Percentiles rank a stretch among this genome's conserved stretches.
These are phyloP conservation scores for Caenorhabditis panamensis DNA, from an alignment of 2,888 invertebrate species.

Conservation along the genomic window DNA sequence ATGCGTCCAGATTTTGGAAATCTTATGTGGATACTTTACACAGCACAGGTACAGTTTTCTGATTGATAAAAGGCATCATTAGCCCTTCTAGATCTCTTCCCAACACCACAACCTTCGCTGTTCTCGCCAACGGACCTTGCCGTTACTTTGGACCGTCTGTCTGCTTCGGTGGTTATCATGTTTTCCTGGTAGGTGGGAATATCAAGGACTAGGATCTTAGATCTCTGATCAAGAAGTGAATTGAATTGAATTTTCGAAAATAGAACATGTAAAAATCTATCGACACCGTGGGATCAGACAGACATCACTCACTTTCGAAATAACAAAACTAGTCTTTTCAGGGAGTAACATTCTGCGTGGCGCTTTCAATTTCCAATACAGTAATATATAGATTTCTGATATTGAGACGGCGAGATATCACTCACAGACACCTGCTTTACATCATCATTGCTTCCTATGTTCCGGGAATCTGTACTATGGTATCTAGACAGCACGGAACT, in stretches of 20 bases:
- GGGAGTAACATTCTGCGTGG: slow-evolving; percentile 51
- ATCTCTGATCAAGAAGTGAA: no score
- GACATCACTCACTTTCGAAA: not conserved
- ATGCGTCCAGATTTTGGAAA: slow-evolving; percentile 32
- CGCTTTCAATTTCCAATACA: slow-evolving; percentile 56
- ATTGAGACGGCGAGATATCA: slow-evolving; percentile 32
- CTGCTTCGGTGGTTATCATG: slow-evolving; percentile 55
- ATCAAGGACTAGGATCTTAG: no score
- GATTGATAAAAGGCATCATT: not conserved
- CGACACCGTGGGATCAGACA: not conserved
- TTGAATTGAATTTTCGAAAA: no score
- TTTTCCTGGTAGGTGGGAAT: slow-evolving; percentile 36
- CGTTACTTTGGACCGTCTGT: slow-evolving; percentile 36
- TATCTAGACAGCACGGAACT: not conserved
- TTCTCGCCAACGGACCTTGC: slow-evolving; percentile 55
- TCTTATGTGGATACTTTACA: slow-evolving; percentile 43
- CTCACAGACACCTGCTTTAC: slow-evolving; percentile 14
- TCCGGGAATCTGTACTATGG: slow-evolving; percentile 35
- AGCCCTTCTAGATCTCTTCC: slow-evolving; percentile 37
- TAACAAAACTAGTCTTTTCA: slow-evolving; percentile 12
- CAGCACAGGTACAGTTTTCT: slow-evolving; percentile 41
- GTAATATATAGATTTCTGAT: slow-evolving; percentile 54
- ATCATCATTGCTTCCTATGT: slow-evolving; percentile 39
- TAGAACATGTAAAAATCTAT: no score
- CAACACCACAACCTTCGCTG: slow-evolving; percentile 50